A percentile compares a stretch with the other conserved stretches of the same genome.
Conservation (phyloP, 1,140 invertebrate genomes). For the Listronotus oregonensis region DNA sequence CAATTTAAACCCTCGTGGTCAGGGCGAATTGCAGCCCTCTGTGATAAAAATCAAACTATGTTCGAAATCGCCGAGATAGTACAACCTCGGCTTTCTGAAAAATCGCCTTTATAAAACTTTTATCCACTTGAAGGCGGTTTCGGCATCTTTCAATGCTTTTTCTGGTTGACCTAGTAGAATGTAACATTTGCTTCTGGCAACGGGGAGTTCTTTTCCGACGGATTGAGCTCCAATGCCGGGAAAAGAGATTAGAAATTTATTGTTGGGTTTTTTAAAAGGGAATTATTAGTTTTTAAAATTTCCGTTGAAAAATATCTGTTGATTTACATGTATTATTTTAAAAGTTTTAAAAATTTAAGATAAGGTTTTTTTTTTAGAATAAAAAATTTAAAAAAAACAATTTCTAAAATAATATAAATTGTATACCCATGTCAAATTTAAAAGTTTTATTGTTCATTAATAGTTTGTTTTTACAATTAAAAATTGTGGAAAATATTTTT, state of each 20-base stretch:
- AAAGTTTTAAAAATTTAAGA: too few relatives aligned
- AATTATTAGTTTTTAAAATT: too few relatives aligned
- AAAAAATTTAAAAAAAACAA: too few relatives aligned
- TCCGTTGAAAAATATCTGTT: too few relatives aligned
- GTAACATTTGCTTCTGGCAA: constrained; percentile 88
- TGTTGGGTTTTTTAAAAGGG: too few relatives aligned
- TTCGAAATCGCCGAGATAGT: constrained; percentile 91
- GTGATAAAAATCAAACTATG: constrained; percentile 89
- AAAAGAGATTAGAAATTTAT: constrained; percentile 48
- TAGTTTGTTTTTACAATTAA: too few relatives aligned
- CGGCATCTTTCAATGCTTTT: constrained; percentile 82
- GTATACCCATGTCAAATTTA: too few relatives aligned
- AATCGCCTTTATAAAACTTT: constrained; percentile 80
- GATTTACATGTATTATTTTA: too few relatives aligned
- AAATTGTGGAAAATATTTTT: too few relatives aligned
- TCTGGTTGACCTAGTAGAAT: constrained; percentile 84
- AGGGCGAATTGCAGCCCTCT: constrained; percentile 82
- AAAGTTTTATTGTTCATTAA: too few relatives aligned
- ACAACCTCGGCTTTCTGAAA: constrained; percentile 92
- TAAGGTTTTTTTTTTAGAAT: too few relatives aligned
- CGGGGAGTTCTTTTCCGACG: constrained; percentile 78
- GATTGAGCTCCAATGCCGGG: constrained; percentile 85
- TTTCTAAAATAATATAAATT: too few relatives aligned
- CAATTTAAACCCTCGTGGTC: constrained; percentile 86
- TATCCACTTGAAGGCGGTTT: constrained; percentile 78